phyloP scores from a whole-genome alignment of 2,888 invertebrate species.

The Macrosiphum euphorbiae region DNA sequence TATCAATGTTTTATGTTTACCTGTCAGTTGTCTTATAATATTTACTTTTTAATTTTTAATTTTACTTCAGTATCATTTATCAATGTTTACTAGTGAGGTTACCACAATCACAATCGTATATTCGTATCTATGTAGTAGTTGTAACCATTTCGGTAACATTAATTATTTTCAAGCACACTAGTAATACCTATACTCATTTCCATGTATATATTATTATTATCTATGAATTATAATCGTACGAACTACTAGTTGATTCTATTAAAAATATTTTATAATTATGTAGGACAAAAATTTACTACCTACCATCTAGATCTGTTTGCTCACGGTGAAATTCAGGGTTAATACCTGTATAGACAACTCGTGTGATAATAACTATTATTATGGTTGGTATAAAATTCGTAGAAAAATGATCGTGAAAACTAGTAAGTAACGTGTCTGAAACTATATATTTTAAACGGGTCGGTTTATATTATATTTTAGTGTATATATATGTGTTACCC shows the following conservation, averaged over 20 bases:
- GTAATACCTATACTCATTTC: background rate
- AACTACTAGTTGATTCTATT: background rate
- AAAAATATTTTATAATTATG: background rate
- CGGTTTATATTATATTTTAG: too few relatives aligned
- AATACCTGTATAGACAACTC: background rate
- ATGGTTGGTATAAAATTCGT: background rate
- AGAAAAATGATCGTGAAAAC: background rate
- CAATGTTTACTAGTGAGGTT: background rate
- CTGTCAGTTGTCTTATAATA: background rate
- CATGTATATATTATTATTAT: background rate
- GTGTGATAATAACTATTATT: background rate
- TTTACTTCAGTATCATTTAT: background rate
- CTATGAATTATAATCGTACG: background rate
- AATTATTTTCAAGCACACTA: background rate
- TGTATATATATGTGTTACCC: background rate
- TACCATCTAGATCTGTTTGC: background rate
- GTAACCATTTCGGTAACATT: background rate
- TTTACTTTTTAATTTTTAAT: background rate
- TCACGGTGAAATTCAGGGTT: background rate
- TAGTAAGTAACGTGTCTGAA: background rate
- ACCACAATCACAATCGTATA: background rate
- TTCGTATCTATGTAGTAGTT: background rate
- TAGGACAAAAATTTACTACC: background rate
- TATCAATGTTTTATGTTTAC: background rate
- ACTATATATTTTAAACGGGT: background rate